Base-by-base conservation (phyloP, 2,113 vertebrate species). In the Rafetus swinhoei region DNA sequence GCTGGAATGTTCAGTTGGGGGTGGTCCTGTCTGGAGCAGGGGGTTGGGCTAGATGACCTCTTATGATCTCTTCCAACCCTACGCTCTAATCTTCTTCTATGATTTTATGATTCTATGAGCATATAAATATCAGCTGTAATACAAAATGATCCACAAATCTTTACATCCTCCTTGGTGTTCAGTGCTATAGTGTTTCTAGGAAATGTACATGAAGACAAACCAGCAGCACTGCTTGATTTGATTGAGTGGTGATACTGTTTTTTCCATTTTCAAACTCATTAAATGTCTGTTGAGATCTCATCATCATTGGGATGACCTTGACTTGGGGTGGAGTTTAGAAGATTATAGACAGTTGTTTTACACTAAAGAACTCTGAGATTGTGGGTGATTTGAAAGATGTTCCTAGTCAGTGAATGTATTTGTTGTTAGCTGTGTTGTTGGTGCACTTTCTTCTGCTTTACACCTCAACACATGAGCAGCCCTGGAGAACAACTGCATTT, bases 51-150 rank as follows among this genome's bases (percentile, higher is more conserved):
- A 54, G 10, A 54, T 54, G 53, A 54, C 53, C 53, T 54, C 53
- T 14, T 54, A 14, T 12, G 53, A 54, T 54, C 8, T 54, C 53
- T 54, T 54, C 10, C 14, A 54, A 54, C 53, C 14, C 14, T 54
- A 54, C 10, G 7, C 53, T 54, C 14, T 54, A 54, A 54, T 54
- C 53, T 54, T 54, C 53, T 54, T 54, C 53, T 54, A 54, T 54
- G 53, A 54, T 54, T 54, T 54, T 54, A 54, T 54, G 53, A 54
- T 54, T 54, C 94, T 94, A 88, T 95, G 95, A 96, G 82, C 93
- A 60, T 8, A 3, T 94, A 95, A 95, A 96, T 97, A 96, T 96
- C 93, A 96, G 93, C 95, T 2, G 93, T 95, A 96, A 95, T 95
- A 95, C 0, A 57, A 82, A 93, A 83, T 90, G 94, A 97, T 92